A percentile compares a stretch with the other conserved stretches of the same genome.
These are phyloP conservation scores for Bombus cullumanus DNA, from an alignment of 1,140 invertebrate species.

Conservation along the genomic window DNA sequence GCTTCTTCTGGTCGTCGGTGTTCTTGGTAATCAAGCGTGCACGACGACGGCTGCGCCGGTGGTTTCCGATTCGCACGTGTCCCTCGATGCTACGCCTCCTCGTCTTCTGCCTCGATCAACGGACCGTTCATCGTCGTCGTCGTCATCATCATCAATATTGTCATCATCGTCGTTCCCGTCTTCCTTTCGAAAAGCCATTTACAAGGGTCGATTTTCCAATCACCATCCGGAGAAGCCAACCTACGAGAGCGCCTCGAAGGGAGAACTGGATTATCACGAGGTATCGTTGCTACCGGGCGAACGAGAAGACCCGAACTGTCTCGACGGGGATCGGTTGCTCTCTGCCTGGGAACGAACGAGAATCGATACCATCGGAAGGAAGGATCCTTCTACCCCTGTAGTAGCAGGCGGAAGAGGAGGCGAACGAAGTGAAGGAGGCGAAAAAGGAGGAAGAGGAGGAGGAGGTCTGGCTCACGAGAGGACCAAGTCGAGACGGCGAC, in stretches of 20 bases:
- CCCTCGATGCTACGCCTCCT: slow-evolving; percentile 53
- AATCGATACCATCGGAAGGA: slow-evolving; percentile 16
- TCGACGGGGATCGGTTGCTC: not conserved
- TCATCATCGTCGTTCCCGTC: not conserved
- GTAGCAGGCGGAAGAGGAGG: not conserved
- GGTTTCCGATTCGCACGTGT: slow-evolving; percentile 45
- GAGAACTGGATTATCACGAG: slow-evolving; percentile 46
- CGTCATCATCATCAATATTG: not conserved
- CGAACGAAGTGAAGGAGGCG: not conserved
- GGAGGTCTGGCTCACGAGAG: slow-evolving; percentile 43
- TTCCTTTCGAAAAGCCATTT: slow-evolving; percentile 1
- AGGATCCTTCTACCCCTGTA: slow-evolving; percentile 22
- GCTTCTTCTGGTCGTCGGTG: slow-evolving; percentile 77
- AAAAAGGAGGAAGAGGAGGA: slow-evolving; percentile 34
- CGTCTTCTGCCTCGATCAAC: slow-evolving; percentile 37
- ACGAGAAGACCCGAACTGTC: not conserved
- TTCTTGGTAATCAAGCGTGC: slow-evolving; percentile 70
- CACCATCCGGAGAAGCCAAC: not conserved
- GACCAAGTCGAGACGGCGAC: slow-evolving; percentile 36
- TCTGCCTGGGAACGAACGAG: not conserved
- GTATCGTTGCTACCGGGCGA: slow-evolving; percentile 7
- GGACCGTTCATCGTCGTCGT: slow-evolving; percentile 5
- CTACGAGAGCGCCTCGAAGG: not conserved
- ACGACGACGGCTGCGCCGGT: slow-evolving; percentile 65
- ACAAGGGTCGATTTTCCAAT: slow-evolving; percentile 6